These are phyloP conservation scores for Leptonema lineaticorne DNA, from an alignment of 1,140 invertebrate genomes.

Conservation along the genomic window DNA sequence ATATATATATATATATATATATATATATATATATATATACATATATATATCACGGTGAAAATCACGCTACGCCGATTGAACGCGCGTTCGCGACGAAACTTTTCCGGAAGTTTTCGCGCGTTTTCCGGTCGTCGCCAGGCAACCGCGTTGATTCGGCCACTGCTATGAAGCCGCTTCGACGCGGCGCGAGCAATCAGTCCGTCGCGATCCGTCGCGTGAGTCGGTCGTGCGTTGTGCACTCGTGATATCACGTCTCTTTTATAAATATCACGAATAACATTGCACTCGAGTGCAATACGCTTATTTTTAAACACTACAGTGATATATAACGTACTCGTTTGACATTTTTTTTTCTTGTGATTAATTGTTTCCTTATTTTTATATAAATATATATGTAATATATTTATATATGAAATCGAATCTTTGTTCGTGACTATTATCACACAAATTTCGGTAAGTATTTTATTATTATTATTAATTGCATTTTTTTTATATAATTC, in stretches of 20 bases:
- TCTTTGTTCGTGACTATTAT: background rate
- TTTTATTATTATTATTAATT: too few species aligned
- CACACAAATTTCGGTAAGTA: background rate
- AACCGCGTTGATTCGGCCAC: background rate
- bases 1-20: background rate
- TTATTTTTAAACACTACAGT: background rate
- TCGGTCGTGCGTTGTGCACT: background rate
- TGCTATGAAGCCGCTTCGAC: background rate
- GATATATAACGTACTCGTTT: background rate
- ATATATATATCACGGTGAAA: background rate
- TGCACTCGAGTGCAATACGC: too few species aligned
- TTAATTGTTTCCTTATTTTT: too few species aligned
- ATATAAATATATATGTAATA: background rate
- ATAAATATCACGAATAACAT: too few species aligned
- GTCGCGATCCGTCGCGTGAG: background rate
- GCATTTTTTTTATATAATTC: too few species aligned
- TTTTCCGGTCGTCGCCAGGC: background rate
- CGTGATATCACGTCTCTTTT: background rate
- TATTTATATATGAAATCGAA: background rate
- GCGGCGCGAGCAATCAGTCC: background rate
- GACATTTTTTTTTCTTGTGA: background rate
- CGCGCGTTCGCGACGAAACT: too few species aligned
- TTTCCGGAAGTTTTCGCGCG: slow-evolving; percentile 2
- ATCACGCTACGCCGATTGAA: background rate
- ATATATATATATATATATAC: background rate